Evolutionary conservation across 1,140 invertebrate species (phyloP), one percentile per base, ranked within the genome.

Genomic region (Araneus ventricosus): DNA sequence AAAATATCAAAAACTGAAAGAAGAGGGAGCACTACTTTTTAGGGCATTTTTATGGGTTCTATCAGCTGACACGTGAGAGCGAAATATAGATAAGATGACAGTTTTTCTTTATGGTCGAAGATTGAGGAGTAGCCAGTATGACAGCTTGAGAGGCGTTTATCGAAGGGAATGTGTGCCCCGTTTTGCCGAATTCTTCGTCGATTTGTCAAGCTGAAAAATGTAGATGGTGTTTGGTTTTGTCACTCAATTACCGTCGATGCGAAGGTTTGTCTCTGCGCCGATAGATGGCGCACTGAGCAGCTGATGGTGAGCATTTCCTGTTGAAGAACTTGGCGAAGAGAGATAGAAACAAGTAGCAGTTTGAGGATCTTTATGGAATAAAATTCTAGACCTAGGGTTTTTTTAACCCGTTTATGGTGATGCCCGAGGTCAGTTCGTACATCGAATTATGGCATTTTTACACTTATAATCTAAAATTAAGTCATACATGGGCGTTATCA

Each of bases 201-300:
- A 90, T 90, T 90, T 90, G 88, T 90, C 88, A 90, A 4, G n/a
- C 10, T 90, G 88, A 90, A 80, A 79, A 79, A 90, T 90, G 88
- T 79, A n/a, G 24, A 22, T 30, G 39, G 27, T 90, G 70, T 80
- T 90, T 90, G 75, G 88, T 79, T 90, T 52, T 90, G 88, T 30
- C 75, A 90, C 24, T 79, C 88, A 39, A 90, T 90, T 88, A 88
- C 8, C 24, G 24, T 24, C 4, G 84, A 22, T 41, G n/a, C 27
- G 22, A 6, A 27, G 24, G 61, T 88, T 67, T 67, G 37, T 37
- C 52, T 87, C 7, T 1, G 7, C 37, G 30, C 27, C 52, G 30
- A 30, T 59, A 59, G 85, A 61, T 87, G 85, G 85, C 45, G 85
- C n/a, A 6, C n/a, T 24, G 2, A 63, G 17, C 17, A 22, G 63